Base-by-base conservation (phyloP, 2,888 invertebrate species). In the Chrysodeixis includens region DNA sequence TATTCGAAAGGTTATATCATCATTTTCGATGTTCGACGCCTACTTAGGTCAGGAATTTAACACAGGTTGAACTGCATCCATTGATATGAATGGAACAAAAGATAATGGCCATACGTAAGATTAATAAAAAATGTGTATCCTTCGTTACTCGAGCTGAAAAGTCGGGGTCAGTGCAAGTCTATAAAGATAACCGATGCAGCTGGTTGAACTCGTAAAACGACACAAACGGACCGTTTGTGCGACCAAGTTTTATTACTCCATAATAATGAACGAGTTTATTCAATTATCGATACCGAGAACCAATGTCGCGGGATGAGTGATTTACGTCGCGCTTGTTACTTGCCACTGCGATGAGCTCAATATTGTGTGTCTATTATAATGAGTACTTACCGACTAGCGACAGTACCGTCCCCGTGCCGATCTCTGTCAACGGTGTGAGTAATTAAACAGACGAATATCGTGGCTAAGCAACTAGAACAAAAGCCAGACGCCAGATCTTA, bases 211-310 rank as follows among this genome's bases (percentile, higher is more conserved):
- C 93, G 90, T 93, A 91, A 93, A 93, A 89, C 83, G 78, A 83
- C 83, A 94, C 92, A 94, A 91, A 89, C 92, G 88, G 77, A 73
- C 81, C 85, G 88, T 84, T 90, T 94, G 92, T 94, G 83, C 85
- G 82, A 79, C 79, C 84, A 79, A 85, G 85, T 90, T 93, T 93
- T 92, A 93, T 90, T 89, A 86, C 87, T 87, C 80, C 85, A 86
- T 86, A 87, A 88, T 92, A 92, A 93, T 92, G 92, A 93, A 93
- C 89, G 92, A 92, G 92, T 93, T 92, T 93, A 93, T 93, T 93
- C 90, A 93, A 93, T 93, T 91, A 93, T 90, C 89, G 88, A 88
- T 92, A 91, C 92, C 82, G 76, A 89, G 92, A 92, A 92, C 85
- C 86, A 87, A 91, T 90, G 91, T 90, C 88, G 86, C 84, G 66